Conservation (phyloP, 2,888 invertebrate genomes). For the Macaria notata region DNA sequence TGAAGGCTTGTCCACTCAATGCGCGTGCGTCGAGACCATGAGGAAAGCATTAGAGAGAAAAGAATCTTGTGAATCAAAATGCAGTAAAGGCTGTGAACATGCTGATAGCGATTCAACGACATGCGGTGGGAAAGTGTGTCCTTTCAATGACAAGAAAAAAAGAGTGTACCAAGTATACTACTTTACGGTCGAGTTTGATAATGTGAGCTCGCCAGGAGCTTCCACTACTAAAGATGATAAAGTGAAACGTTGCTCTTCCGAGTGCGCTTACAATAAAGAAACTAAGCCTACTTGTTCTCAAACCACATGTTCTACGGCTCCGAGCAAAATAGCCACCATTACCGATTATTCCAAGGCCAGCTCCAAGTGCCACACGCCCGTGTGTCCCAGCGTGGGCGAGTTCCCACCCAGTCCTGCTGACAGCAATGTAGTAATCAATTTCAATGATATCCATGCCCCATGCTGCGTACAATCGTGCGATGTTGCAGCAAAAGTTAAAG, state of each 20-base stretch:
- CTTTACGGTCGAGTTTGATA: constrained; percentile 65
- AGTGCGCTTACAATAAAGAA: constrained; percentile 54
- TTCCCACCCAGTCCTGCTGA: constrained; percentile 65
- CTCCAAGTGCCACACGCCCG: constrained; percentile 42
- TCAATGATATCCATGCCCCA: constrained; percentile 62
- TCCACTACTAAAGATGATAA: constrained; percentile 7
- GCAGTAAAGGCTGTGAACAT: constrained; percentile 58
- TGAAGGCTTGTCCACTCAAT: constrained; percentile 69
- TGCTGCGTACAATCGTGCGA: constrained; percentile 68
- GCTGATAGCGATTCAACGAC: constrained; percentile 44
- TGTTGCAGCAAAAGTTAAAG: constrained; percentile 64
- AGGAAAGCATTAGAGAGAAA: constrained; percentile 51
- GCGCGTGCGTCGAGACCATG: constrained; percentile 66
- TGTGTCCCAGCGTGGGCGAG: constrained; percentile 41
- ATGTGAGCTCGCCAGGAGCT: constrained; percentile 14
- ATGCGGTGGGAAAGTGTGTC: constrained; percentile 59
- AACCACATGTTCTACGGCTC: constrained; percentile 46
- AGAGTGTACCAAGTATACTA: constrained; percentile 65
- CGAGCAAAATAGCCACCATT: constrained; percentile 17
- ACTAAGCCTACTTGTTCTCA: constrained; percentile 54
- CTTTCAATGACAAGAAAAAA: constrained; percentile 40
- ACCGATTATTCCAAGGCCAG: constrained; percentile 23
- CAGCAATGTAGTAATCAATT: constrained; percentile 57
- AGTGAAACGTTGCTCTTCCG: constrained; percentile 48
- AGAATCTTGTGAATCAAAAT: constrained; percentile 50